A percentile compares a stretch with the other conserved stretches of the same genome.
Conservation (phyloP, 2,888 invertebrate genomes). For the Trachelus stipa region DNA sequence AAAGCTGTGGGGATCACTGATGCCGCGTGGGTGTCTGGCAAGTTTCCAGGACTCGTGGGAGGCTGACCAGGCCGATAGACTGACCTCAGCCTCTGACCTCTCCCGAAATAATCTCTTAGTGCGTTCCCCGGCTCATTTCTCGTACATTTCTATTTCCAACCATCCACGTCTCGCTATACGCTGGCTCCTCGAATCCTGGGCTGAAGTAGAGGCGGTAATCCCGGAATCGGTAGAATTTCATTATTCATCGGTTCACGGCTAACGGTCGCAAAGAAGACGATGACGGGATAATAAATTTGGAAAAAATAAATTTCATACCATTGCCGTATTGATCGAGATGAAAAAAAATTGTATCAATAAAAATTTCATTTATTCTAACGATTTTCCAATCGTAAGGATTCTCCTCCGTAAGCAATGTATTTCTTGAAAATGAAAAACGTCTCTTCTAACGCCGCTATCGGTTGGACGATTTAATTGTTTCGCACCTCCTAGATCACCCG, state of each 20-base stretch:
- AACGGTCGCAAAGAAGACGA: neutral
- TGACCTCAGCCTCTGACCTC: constrained; percentile 67
- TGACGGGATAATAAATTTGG: too few relatives aligned
- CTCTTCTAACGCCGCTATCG: neutral
- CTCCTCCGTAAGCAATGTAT: too few relatives aligned
- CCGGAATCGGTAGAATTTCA: neutral
- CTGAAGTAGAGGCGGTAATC: neutral
- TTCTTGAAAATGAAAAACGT: too few relatives aligned
- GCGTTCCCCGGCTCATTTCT: constrained; percentile 41
- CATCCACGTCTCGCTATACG: constrained; percentile 31
- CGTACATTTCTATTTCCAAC: constrained; percentile 51
- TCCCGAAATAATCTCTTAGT: constrained; percentile 60
- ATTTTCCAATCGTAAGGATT: too few relatives aligned
- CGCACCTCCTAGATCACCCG: neutral
- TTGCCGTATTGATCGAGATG: too few relatives aligned
- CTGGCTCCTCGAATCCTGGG: constrained; percentile 15
- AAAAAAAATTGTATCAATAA: too few relatives aligned
- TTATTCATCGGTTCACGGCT: neutral
- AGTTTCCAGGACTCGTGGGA: constrained; percentile 63
- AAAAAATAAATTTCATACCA: too few relatives aligned
- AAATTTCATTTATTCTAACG: too few relatives aligned
- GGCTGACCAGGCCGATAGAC: constrained; percentile 65
- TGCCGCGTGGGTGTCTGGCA: constrained; percentile 44
- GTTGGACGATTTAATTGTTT: constrained; percentile 1
- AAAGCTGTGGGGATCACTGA: neutral